Evolutionary conservation across 2,888 invertebrate genomes (phyloP), one percentile per base, ranked within the genome.

Genomic region (Stramonita haemastoma): DNA sequence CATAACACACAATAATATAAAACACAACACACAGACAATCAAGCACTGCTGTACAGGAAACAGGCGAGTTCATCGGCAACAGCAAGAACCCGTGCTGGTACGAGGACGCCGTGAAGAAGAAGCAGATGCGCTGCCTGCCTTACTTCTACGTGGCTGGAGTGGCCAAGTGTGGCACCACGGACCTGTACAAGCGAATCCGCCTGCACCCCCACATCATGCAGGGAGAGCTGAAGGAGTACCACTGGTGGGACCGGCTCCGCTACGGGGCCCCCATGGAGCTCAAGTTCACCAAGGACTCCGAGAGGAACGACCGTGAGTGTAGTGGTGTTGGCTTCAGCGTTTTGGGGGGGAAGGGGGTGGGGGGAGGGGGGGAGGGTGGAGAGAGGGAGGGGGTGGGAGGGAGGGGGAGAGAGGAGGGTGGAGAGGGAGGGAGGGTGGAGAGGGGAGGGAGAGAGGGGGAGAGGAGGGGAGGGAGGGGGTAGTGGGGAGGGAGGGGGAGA

Each of bases 121-220:
- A 57, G 22, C 66, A 32, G 86, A 15, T 89, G 81, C 73, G 66
- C 34, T 89, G 89, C 56, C 26, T 89, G 46, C 89, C 89, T 0
- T 89, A 85, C 89, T 89, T 89, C 77, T 89, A 83, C 77, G 89
- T 89, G 89, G 89, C 89, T 17, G 89, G 89, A 0, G 89, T 89
- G 73, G 89, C 89, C 66, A 89, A 89, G 84, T 89, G 89, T 73
- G 89, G 89, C 32, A 89, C 89, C 36, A 89, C 89, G 1, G 89
- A 89, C 73, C 56, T 89, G 73, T 89, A 85, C 84, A 83, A 83
- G 29, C 36, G 89, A 4, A 34, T 89, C 56, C 89, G 89, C 36
- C 46, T 36, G 70, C 89, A 89, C 83, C 89, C 89, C n/a, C 85
- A 85, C 73, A 66, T 89, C 84, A 84, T 84, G 70, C 32, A 83